These are phyloP conservation scores for Clarias laeviceps DNA, from an alignment of 2,797 vertebrate genomes.

Conservation along the genomic window DNA sequence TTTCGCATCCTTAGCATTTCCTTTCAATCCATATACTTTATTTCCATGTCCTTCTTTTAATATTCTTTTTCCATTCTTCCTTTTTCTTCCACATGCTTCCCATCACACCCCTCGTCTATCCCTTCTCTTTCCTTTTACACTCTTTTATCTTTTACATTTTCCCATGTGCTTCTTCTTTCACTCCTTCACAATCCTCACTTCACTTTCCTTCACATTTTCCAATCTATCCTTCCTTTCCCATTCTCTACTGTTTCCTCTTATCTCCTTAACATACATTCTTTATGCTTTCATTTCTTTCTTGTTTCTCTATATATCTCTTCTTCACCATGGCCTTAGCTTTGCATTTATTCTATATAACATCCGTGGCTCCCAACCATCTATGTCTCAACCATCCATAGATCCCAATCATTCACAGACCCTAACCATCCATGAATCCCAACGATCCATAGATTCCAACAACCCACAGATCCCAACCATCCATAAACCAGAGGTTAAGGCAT, in stretches of 20 bases:
- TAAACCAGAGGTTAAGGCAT: too few relatives aligned
- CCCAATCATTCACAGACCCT: background rate
- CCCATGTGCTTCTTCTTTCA: background rate
- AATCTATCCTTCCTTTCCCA: background rate
- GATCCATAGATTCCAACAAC: too few relatives aligned
- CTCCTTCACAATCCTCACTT: background rate
- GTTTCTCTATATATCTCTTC: background rate
- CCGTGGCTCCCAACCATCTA: background rate
- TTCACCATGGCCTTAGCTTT: background rate
- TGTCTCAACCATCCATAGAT: background rate
- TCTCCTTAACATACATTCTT: background rate
- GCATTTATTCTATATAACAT: background rate
- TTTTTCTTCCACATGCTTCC: background rate
- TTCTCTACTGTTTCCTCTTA: too few relatives aligned
- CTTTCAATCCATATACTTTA: background rate
- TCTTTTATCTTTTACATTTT: background rate
- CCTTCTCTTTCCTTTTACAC: background rate
- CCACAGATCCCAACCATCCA: too few relatives aligned
- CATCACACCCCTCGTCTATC: background rate
- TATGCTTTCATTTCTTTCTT: constrained; percentile 1
- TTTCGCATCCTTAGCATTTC: background rate
- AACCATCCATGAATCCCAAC: too few relatives aligned
- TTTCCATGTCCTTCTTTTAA: background rate
- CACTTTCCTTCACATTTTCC: background rate
- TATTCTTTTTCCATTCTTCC: background rate